Conservation (phyloP, 23 tunicate genomes). For the Diplosoma virens region DNA sequence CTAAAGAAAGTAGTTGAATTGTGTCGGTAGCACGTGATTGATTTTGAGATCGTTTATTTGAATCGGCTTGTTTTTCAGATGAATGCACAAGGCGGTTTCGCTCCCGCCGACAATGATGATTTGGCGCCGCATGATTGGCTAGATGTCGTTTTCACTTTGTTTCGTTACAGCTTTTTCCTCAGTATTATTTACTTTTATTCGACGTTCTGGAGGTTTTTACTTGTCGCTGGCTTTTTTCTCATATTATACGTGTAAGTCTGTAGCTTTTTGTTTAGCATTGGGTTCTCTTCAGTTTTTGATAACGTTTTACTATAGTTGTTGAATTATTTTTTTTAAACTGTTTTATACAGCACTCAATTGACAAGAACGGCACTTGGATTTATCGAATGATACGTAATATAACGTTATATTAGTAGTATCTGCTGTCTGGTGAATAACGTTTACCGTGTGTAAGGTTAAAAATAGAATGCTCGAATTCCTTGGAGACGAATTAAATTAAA, state of each 20-base stretch:
- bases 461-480: no score
- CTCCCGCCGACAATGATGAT: conserved; percentile 34
- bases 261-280: background rate
- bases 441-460: no score
- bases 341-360: background rate
- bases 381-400: background rate
- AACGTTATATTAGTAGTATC: background rate
- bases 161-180: conserved; percentile 40
- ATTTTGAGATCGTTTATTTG: background rate
- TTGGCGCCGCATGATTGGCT: conserved; percentile 38
- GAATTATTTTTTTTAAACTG: background rate
- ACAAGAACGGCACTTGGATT: no score
- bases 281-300: background rate
- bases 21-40: background rate
- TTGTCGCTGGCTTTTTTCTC: conserved; percentile 29
- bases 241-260: conserved; percentile 53
- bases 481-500: no score
- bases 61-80: conserved; percentile 5
- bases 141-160: conserved; percentile 32
- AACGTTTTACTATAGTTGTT: background rate
- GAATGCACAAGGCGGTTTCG: conserved; percentile 68
- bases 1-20: background rate
- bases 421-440: background rate
- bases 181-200: conserved; percentile 63
- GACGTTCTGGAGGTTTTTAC: conserved; percentile 31